These are phyloP conservation scores for Dascyllus trimaculatus DNA, from an alignment of 2,113 vertebrate genomes.

Conservation along the genomic window DNA sequence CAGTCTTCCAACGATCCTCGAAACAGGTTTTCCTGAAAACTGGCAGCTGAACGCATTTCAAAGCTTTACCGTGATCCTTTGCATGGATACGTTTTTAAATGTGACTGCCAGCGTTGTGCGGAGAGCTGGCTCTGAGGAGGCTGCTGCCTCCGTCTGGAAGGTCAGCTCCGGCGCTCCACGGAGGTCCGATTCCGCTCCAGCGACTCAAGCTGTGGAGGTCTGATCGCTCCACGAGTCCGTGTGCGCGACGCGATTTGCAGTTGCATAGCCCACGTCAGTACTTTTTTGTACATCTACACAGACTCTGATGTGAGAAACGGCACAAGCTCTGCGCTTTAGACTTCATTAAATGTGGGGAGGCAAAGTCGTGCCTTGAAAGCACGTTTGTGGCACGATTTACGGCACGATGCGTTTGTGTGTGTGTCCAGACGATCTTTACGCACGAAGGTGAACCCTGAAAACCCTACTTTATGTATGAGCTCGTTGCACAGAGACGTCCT, in stretches of 20 bases:
- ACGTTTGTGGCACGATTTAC: background rate
- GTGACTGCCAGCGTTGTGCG: background rate
- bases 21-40: background rate
- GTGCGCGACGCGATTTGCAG: background rate
- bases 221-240: background rate
- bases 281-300: too few relatives aligned
- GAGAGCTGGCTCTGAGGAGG: background rate
- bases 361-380: too few relatives aligned
- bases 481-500: background rate
- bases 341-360: background rate
- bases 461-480: background rate
- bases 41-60: background rate
- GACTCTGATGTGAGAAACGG: background rate
- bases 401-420: background rate
- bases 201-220: background rate
- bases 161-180: background rate
- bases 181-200: background rate
- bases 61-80: background rate
- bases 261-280: background rate
- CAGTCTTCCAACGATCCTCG: background rate
- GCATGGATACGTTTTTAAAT: background rate
- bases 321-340: too few relatives aligned
- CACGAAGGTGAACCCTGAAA: background rate
- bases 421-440: constrained; percentile 23
- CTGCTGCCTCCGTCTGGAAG: constrained; percentile 18